Conservation (phyloP, 2,113 vertebrate species). For the Otocyon megalotis region DNA sequence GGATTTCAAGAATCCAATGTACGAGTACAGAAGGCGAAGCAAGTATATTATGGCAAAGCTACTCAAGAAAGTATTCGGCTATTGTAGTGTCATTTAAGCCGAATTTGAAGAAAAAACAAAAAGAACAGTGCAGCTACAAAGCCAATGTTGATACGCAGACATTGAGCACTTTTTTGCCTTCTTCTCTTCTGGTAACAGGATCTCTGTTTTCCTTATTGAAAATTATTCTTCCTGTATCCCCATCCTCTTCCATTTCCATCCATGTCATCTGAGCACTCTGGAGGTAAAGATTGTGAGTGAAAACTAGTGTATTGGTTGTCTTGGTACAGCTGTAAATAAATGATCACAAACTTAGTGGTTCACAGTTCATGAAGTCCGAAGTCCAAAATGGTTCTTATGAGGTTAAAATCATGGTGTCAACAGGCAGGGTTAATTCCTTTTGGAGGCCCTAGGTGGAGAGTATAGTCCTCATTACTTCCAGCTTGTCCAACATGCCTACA, state of each 20-base stretch:
- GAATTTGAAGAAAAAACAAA: neutral
- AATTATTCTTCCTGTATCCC: neutral
- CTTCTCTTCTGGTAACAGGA: neutral
- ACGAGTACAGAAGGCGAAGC: neutral
- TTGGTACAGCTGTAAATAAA: neutral
- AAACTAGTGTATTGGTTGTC: neutral
- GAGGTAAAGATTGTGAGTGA: neutral
- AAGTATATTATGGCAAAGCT: neutral
- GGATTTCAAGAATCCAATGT: neutral
- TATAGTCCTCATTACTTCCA: neutral
- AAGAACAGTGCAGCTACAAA: neutral
- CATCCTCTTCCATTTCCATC: neutral
- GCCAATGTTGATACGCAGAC: accelerated
- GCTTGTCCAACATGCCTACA: accelerated
- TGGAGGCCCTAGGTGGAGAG: neutral
- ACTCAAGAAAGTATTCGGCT: neutral
- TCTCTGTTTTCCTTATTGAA: neutral
- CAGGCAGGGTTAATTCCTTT: neutral
- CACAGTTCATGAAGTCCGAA: neutral
- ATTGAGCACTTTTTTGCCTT: accelerated
- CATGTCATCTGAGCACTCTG: accelerated
- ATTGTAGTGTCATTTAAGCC: neutral
- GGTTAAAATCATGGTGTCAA: neutral
- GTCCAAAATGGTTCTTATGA: neutral
- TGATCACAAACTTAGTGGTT: neutral